Evolutionary conservation across 2,888 invertebrate genomes (phyloP), one percentile per base, ranked within the genome.

Genomic region (Elaeidobius kamerunicus): DNA sequence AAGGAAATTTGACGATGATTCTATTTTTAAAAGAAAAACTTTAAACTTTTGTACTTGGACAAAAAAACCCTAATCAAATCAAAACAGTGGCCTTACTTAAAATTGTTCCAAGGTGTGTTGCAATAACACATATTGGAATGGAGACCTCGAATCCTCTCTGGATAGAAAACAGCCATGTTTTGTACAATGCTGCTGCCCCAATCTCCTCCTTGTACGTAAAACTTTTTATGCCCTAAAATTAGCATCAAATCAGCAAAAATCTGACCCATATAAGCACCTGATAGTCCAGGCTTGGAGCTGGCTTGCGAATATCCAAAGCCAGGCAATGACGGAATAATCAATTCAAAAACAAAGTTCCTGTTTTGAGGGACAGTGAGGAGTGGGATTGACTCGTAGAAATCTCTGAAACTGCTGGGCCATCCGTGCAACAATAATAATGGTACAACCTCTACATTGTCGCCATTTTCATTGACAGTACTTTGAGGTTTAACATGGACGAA

Each of bases 371-470:
- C 75, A 0, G 79, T 83, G 11, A 90, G 73, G 35, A 80, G 66
- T 0, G 88, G 88, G 43, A 89, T 83, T 0, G 88, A 71, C 45
- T 84, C 83, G 64, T 86, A 85, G 71, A 91, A 92, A 73, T 93
- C 93, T n/a, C 84, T 76, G 2, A 91, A 78, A 0, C 88, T 89
- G 0, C 92, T 91, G 0, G 93, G 92, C 94, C 94, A 94, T 32
- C 94, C 94, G 68, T 95, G 93, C 15, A 88, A 72, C 39, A 94
- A 62, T 2, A 90, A 70, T 1, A 91, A 63, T 0, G 90, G 88
- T 0, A 85, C 60, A 1, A 82, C 77, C 62, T 77, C 77, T 60
- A 35, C n/a, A 58, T 59, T 30, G 59, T 36, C 1, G 6, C 12
- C 28, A 28, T 40, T 23, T 14, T 14, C 27, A 1, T 40, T 2